Evolutionary conservation across 2,888 invertebrate species (phyloP), one percentile per base, ranked within the genome.

Genomic region (Zygaena filipendulae): DNA sequence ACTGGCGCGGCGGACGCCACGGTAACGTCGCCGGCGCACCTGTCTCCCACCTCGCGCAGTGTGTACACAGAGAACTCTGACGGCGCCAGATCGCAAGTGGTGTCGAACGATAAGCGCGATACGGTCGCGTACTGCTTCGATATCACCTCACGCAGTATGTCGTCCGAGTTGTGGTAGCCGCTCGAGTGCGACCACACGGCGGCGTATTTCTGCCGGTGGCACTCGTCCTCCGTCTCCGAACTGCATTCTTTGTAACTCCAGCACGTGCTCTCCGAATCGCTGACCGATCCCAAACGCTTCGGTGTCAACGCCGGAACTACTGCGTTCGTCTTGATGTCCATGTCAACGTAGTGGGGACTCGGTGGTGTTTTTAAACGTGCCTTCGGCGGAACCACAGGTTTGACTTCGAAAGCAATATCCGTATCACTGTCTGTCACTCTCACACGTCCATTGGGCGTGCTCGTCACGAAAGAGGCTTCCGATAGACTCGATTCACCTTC

Each of bases 231-330:
- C 6, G 54, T 52, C 25, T 67, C 69, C 3, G 52, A 50, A 28
- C 52, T 64, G 38, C 75, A 74, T 36, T 71, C 77, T 42, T 74
- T 69, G 52, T 79, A 79, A 32, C 75, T 77, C 79, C 79, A 79
- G 33, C 74, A 70, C 14, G 75, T 75, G 51, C 74, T 79, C 29
- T 58, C 71, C 0, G 75, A 74, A 36, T 75, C 77, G 36, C 64
- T 71, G 21, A 68, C 69, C 0, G 69, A 58, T 9, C 59, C 54
- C 9, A 57, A 46, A 3, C 51, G 45, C 12, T 53, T 48, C 32
- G 43, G 27, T 25, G 35, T 34, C 45, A 52, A 40, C 28, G 16
- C 7, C 7, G 16, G 5, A 16, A 38, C 24, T 23, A 44, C 38
- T 2, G 35, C 41, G 4, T 36, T 41, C n/a, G 48, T 44, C 4